Base-by-base conservation (phyloP, 1,140 invertebrate species). In the Caerostris extrusa region DNA sequence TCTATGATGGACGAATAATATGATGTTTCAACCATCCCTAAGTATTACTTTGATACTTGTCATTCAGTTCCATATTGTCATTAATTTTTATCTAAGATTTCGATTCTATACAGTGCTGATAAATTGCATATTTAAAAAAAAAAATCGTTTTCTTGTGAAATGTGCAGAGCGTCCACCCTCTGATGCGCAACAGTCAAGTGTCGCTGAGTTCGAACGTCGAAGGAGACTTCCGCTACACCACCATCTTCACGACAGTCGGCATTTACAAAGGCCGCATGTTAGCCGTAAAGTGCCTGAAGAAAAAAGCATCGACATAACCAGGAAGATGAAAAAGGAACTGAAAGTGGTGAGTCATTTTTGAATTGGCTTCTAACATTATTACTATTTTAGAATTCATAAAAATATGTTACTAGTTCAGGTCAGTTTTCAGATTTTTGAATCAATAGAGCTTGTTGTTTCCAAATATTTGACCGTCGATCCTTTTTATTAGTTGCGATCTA, bases 281-380 rank as follows among this genome's bases (percentile, higher is more conserved):
- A 64, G 98, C 98, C 0, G 97, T 99, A 17, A 99, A 99, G 95
- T 97, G 97, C 88, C 97, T 99, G 2, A 96, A 97, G 87, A 98
- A 98, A 95, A 98, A 96, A 97, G 97, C 61, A 97, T 99, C 55
- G 98, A 99, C 95, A 98, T 99, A 12, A 98, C 97, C 1, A 96
- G 98, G 86, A 97, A 98, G 95, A 98, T 99, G 97, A 99, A 99
- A 95, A 99, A 98, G 95, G 98, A 99, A 96, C 97, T 99, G 82
- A 99, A 99, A 97, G 97, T 98, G 96, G 98, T 95, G 93, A 95
- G 95, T 69, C 3, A 19, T 61, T 87, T 87, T 2, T 34, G 34
- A 34, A 34, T 34, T 34, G 34, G 34, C 34, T 34, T 34, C 34
- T 34, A 19, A 3, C 19, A 7, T 7, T 77, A 3, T 34, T 50